These are phyloP conservation scores for Lasiurus borealis DNA, from an alignment of 2,113 vertebrate species.

Conservation along the genomic window DNA sequence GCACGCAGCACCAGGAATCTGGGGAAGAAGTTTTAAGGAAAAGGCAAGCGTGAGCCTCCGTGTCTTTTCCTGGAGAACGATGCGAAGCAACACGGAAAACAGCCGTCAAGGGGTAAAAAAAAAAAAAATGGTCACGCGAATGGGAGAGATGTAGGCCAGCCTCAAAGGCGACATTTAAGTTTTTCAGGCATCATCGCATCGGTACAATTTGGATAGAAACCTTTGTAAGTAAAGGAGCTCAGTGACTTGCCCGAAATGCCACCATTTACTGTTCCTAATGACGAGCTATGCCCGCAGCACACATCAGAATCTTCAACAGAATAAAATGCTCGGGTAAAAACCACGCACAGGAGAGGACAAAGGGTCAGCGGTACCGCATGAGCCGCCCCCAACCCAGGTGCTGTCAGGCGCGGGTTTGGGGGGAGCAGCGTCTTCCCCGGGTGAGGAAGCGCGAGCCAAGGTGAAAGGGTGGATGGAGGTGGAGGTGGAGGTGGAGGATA, in stretches of 20 bases:
- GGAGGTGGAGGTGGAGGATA: background rate
- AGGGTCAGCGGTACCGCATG: conserved; percentile 45
- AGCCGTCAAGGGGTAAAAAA: background rate
- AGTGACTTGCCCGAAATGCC: background rate
- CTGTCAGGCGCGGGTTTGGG: background rate
- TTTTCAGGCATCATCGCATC: background rate
- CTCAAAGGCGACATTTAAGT: background rate
- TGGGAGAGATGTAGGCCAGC: background rate
- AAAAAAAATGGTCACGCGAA: background rate
- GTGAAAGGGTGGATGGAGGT: background rate
- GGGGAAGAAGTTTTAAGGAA: background rate
- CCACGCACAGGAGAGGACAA: conserved; percentile 67
- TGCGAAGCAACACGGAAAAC: conserved; percentile 8
- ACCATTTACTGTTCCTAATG: background rate
- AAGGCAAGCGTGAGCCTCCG: background rate
- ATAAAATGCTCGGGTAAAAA: background rate
- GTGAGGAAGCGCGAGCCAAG: background rate
- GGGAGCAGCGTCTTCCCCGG: background rate
- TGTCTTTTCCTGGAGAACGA: background rate
- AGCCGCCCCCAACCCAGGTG: conserved; percentile 12
- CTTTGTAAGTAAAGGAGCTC: background rate
- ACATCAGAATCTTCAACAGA: background rate
- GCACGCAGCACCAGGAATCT: background rate
- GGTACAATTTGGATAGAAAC: background rate
- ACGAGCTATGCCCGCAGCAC: background rate